Evolutionary conservation across 2,888 invertebrate genomes (phyloP).

Genomic region (Julus scanicus): DNA sequence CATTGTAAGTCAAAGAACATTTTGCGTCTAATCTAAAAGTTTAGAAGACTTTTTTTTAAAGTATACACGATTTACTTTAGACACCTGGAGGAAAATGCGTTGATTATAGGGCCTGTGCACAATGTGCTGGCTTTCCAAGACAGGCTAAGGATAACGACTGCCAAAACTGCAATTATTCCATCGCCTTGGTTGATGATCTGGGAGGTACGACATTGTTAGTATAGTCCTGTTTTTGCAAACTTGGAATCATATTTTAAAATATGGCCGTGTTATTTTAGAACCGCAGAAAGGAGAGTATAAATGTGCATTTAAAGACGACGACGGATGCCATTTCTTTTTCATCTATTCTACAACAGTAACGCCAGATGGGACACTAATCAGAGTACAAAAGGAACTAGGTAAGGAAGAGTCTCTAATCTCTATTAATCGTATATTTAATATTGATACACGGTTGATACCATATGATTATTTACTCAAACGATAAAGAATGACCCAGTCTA

Average conservation of each 20-base stretch:
- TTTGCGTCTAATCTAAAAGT: background rate
- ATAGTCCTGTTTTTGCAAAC: background rate
- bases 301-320: constrained; percentile 36
- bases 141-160: constrained; percentile 8
- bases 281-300: constrained; percentile 34
- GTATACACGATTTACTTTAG: background rate
- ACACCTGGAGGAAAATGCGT: constrained; percentile 27
- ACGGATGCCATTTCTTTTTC: constrained; percentile 45
- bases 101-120: constrained; percentile 13
- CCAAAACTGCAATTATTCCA: constrained; percentile 47
- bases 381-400: constrained; percentile 22
- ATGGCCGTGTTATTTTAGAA: background rate
- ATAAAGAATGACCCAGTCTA: too few relatives aligned
- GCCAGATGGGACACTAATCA: background rate
- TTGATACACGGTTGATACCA: too few relatives aligned
- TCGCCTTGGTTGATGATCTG: background rate
- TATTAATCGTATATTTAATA: too few relatives aligned
- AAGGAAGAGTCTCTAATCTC: background rate
- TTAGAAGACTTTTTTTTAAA: background rate
- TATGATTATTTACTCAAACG: too few relatives aligned
- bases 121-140: constrained; percentile 27
- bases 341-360: background rate
- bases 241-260: background rate
- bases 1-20: background rate
- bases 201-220: background rate